phyloP scores from a whole-genome alignment of 2,888 invertebrate species.

The Gortyna flavago region DNA sequence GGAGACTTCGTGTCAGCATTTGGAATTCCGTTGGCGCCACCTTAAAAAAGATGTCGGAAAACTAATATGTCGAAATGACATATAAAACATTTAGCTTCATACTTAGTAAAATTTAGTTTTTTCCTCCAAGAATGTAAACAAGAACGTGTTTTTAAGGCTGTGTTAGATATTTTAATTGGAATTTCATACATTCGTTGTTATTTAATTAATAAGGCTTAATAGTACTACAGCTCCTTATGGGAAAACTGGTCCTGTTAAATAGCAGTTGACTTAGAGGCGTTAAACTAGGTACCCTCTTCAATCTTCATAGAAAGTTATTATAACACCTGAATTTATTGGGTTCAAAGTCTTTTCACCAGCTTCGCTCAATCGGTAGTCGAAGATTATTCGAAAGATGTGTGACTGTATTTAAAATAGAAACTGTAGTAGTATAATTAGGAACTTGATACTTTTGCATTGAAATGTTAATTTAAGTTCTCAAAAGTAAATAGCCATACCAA shows the following conservation, averaged over 20 bases:
- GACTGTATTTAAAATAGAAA: background rate
- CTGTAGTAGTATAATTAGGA: background rate
- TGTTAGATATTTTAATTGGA: constrained; percentile 34
- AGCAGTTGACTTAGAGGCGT: background rate
- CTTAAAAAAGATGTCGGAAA: constrained; percentile 19
- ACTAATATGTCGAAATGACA: constrained; percentile 30
- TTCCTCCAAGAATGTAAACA: constrained; percentile 23
- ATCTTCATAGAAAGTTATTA: background rate
- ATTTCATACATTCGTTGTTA: background rate
- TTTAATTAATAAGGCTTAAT: background rate
- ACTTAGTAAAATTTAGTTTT: constrained; percentile 3
- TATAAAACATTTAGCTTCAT: constrained; percentile 5
- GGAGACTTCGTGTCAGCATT: constrained; percentile 19
- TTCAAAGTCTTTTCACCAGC: background rate
- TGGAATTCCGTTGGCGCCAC: constrained; percentile 46
- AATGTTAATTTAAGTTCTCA: constrained; percentile 13
- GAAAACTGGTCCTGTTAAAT: background rate
- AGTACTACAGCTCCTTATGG: background rate
- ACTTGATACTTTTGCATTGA: background rate
- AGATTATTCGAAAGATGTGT: background rate
- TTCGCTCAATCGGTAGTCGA: background rate
- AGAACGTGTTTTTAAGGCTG: constrained; percentile 16
- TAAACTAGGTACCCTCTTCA: no score
- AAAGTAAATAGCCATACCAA: background rate
- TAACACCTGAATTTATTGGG: background rate